These are phyloP conservation scores for Halocynthia roretzi DNA, from an alignment of 23 tunicate genomes.

Conservation along the genomic window DNA sequence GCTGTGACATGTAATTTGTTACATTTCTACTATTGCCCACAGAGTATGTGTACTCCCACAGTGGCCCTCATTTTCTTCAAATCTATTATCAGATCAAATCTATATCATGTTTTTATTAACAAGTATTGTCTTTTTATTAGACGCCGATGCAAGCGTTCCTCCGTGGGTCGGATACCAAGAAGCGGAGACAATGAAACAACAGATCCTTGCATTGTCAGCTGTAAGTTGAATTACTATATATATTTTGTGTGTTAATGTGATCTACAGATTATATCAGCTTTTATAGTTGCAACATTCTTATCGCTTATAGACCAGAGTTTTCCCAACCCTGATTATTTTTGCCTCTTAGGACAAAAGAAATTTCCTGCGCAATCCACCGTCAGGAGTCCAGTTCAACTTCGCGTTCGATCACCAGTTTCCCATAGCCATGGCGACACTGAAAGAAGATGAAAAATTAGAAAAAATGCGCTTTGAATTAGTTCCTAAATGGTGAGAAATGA, in stretches of 20 bases:
- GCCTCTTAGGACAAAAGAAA: conserved; percentile 73
- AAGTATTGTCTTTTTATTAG: conserved; percentile 23
- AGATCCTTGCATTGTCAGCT: conserved; percentile 83
- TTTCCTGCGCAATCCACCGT: conserved; percentile 96
- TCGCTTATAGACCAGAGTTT: no score
- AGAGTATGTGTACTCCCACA: no score
- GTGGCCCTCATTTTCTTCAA: no score
- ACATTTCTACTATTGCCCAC: no score
- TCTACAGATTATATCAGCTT: not conserved
- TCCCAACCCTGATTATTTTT: no score
- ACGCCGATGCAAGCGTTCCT: conserved; percentile 67
- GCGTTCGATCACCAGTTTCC: conserved; percentile 87
- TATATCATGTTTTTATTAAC: not conserved
- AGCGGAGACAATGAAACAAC: conserved; percentile 84
- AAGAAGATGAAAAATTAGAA: conserved; percentile 78
- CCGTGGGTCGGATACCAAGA: conserved; percentile 96
- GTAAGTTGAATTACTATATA: conserved; percentile 28
- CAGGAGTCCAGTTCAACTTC: conserved; percentile 96
- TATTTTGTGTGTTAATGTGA: not conserved
- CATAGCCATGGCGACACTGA: conserved; percentile 87
- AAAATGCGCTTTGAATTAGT: conserved; percentile 96
- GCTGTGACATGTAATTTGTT: no score
- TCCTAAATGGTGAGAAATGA: conserved; percentile 69
- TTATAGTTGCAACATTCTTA: no score
- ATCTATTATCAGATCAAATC: no score